phyloP scores from a whole-genome alignment of 2,888 invertebrate genomes.

The Apodemia hepburni region DNA sequence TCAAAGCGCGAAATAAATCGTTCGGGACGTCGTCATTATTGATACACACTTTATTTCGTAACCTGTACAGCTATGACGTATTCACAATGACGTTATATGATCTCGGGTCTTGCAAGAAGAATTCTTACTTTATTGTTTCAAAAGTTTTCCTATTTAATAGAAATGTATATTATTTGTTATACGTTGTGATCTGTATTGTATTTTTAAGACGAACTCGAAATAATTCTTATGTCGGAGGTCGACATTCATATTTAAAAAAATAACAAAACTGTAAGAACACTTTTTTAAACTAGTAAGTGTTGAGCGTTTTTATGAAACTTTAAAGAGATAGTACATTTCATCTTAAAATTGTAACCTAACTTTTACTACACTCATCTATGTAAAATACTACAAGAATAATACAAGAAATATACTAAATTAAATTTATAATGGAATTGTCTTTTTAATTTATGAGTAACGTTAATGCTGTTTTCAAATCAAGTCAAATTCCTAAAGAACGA shows the following conservation, averaged over 20 bases:
- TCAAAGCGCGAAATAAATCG: slow-evolving; percentile 59
- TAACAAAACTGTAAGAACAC: neutral
- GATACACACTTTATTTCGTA: slow-evolving; percentile 30
- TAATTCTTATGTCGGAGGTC: slow-evolving; percentile 4
- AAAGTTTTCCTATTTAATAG: slow-evolving; percentile 47
- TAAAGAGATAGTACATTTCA: too few relatives aligned
- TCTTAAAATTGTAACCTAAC: too few relatives aligned
- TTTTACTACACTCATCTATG: too few relatives aligned
- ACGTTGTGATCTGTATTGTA: slow-evolving; percentile 29
- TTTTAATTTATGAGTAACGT: too few relatives aligned
- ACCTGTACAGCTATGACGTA: slow-evolving; percentile 61
- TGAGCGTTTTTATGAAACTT: neutral
- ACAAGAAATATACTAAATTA: too few relatives aligned
- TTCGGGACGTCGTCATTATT: slow-evolving; percentile 53
- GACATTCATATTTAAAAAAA: neutral
- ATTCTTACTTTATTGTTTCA: slow-evolving; percentile 44
- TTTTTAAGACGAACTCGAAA: slow-evolving; percentile 19
- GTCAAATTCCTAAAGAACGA: too few relatives aligned
- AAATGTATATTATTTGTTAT: slow-evolving; percentile 56
- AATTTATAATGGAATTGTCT: too few relatives aligned
- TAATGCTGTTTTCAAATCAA: too few relatives aligned
- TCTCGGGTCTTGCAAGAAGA: slow-evolving; percentile 62
- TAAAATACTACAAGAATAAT: too few relatives aligned
- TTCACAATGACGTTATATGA: slow-evolving; percentile 61
- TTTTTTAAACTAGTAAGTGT: neutral